Evolutionary conservation across 2,797 vertebrate genomes (phyloP), one percentile per base, ranked within the genome.

Genomic region (Sparus aurata): DNA sequence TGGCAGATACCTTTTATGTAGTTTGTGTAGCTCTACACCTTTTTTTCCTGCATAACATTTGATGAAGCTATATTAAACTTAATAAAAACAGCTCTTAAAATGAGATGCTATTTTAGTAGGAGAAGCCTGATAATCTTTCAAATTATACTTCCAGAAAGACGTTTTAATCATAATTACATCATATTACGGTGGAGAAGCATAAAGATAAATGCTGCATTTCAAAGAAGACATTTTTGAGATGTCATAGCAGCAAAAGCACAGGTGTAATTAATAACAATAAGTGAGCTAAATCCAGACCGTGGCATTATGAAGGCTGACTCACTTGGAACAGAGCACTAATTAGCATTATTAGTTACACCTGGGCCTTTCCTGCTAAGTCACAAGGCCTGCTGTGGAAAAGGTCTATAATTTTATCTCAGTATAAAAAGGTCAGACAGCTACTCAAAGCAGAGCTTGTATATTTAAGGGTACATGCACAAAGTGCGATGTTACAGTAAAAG

Each of bases 271-370:
- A 54, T 55, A 61, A 50, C 3, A 30, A 11, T 27, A 22, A 59
- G 1, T 4, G 12, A 57, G 61, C 25, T 38, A 9, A 45, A 52
- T 79, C 20, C 52, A 43, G 27, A 7, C 20, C 15, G 17, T 66
- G 22, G 8, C 9, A 20, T 54, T 69, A 12, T 50, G 10, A 25
- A 41, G 57, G 53, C 9, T 38, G 38, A 38, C 4, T 55, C 64
- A 46, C 25, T 52, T 45, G 46, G 13, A 12, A 46, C 17, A n/a
- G 34, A 49, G 3, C 34, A 9, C 10, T 41, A 5, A 30, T 61
- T 64, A 73, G 54, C 20, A 2, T 30, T 50, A 27, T 75, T 27
- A 30, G 25, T 70, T 23, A 43, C 49, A 67, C 47, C 57, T 59
- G 22, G 50, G 22, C 41, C 55, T 65, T 50, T 50, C 27, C 12